A percentile compares a stretch with the other conserved stretches of the same genome.
phyloP scores from a whole-genome alignment of 2,888 invertebrate species.

The Nymphalis c-album region DNA sequence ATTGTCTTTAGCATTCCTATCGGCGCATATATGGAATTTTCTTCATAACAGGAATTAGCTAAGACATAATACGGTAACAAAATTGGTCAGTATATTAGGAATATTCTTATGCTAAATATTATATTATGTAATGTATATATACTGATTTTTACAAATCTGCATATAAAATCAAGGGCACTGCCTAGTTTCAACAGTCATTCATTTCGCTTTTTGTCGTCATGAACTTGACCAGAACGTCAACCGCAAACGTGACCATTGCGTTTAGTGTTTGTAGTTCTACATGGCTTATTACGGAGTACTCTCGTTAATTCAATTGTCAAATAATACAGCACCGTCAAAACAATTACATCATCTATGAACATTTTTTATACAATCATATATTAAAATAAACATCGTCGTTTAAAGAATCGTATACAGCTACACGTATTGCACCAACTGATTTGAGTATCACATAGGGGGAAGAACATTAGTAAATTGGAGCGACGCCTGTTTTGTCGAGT shows the following conservation, averaged over 20 bases:
- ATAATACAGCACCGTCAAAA: conserved; percentile 56
- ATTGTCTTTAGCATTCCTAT: too few species aligned
- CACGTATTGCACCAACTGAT: background rate
- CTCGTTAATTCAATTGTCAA: conserved; percentile 65
- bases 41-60: too few species aligned
- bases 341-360: conserved; percentile 63
- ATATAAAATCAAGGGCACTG: background rate
- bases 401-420: background rate
- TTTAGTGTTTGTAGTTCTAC: conserved; percentile 53
- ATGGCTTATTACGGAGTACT: conserved; percentile 41
- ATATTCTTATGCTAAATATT: too few species aligned
- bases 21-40: too few species aligned
- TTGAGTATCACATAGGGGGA: conserved; percentile 1
- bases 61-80: too few species aligned
- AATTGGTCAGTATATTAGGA: too few species aligned
- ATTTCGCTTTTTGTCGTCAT: conserved; percentile 40
- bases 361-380: background rate
- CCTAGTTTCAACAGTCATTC: conserved; percentile 8
- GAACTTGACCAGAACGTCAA: conserved; percentile 72
- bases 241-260: conserved; percentile 4
- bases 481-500: background rate
- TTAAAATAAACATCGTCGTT: background rate
- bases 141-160: conserved; percentile 30
- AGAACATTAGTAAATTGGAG: background rate
- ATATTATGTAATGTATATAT: background rate